Evolutionary conservation across 1,140 invertebrate species (phyloP).

Genomic region (Agrypnia vestita): DNA sequence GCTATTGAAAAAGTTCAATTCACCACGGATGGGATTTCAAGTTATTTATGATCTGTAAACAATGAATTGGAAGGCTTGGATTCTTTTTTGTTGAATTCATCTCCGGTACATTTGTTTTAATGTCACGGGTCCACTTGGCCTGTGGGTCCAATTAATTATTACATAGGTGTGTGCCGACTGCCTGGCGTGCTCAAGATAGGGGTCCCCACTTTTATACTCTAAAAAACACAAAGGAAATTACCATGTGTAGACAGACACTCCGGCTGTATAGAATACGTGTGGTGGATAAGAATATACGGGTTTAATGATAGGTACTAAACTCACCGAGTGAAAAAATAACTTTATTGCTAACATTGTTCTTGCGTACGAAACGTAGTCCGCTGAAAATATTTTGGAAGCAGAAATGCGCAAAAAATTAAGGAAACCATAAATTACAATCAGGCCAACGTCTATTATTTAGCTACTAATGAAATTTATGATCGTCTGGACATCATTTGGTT

Average conservation of each 20-base stretch:
- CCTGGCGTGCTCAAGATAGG: conserved; percentile 24
- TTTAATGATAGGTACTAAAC: background rate
- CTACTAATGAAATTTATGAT: too few relatives aligned
- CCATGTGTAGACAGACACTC: conserved; percentile 9
- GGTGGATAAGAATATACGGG: conserved; percentile 20
- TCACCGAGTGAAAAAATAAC: too few relatives aligned
- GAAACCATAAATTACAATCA: too few relatives aligned
- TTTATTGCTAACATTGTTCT: too few relatives aligned
- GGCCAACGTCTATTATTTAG: too few relatives aligned
- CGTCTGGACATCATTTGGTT: too few relatives aligned
- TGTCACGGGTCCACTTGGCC: conserved; percentile 17
- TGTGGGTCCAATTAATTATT: conserved; percentile 48
- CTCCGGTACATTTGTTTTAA: conserved; percentile 39
- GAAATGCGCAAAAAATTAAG: too few relatives aligned
- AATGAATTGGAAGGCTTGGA: conserved; percentile 20
- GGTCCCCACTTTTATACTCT: background rate
- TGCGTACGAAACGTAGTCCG: too few relatives aligned
- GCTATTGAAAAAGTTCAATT: conserved; percentile 38
- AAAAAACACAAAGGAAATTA: conserved; percentile 26
- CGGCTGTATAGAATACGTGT: conserved; percentile 7
- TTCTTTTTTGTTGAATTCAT: conserved; percentile 28
- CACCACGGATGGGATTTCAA: conserved; percentile 38
- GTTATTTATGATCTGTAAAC: conserved; percentile 39
- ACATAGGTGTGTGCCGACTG: conserved; percentile 5
- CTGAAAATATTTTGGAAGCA: too few relatives aligned